phyloP scores from a whole-genome alignment of 2,797 vertebrate species.

The Rhinichthys osculus region DNA sequence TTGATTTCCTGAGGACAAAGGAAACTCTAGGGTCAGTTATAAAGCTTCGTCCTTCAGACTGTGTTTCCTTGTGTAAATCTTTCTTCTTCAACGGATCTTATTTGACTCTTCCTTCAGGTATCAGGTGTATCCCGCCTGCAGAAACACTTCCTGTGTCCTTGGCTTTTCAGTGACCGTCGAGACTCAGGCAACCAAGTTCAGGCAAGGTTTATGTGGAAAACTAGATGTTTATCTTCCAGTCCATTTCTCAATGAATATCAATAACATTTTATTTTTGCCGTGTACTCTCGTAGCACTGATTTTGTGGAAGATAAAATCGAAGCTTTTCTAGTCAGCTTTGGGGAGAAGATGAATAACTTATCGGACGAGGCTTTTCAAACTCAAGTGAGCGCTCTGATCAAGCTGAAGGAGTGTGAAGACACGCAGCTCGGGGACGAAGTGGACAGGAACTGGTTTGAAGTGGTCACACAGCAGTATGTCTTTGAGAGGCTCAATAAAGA shows the following conservation, averaged over 20 bases:
- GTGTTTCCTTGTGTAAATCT: slow-evolving; percentile 11
- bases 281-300: slow-evolving; percentile 80
- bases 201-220: slow-evolving; percentile 74
- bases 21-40: slow-evolving; percentile 84
- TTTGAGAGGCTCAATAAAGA: slow-evolving; percentile 89
- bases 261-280: background rate
- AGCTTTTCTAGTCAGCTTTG: slow-evolving; percentile 89
- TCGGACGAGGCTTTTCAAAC: slow-evolving; percentile 87
- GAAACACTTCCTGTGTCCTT: slow-evolving; percentile 94
- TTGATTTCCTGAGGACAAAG: slow-evolving; percentile 90
- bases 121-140: slow-evolving; percentile 92
- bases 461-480: slow-evolving; percentile 92
- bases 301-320: slow-evolving; percentile 92
- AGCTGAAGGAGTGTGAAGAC: slow-evolving; percentile 94
- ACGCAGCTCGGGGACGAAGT: slow-evolving; percentile 95
- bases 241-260: background rate
- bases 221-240: background rate
- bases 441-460: slow-evolving; percentile 94
- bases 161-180: slow-evolving; percentile 95
- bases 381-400: slow-evolving; percentile 92
- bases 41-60: background rate
- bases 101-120: slow-evolving; percentile 76
- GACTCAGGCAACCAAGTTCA: slow-evolving; percentile 95
- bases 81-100: background rate
- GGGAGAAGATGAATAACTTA: slow-evolving; percentile 83